Evolutionary conservation across 2,888 invertebrate genomes (phyloP), one percentile per base, ranked within the genome.

Genomic region (Cephalotes varians): DNA sequence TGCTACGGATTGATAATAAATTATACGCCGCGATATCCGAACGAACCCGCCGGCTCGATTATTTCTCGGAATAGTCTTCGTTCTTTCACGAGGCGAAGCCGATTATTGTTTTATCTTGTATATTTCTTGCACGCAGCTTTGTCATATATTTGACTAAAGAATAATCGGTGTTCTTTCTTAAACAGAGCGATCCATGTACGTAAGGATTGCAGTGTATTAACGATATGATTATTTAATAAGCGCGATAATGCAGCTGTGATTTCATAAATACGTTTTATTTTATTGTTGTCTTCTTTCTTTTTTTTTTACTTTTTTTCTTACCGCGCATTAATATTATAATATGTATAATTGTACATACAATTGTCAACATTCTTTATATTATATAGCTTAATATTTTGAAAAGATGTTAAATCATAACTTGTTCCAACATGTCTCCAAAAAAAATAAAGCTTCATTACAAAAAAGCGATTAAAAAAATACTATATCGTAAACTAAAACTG

Each of bases 1-100:
- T 18, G 69, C 56, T 77, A 58, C 9, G 25, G 56, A 77, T 77
- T 69, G 69, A 77, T 77, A 77, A 69, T 77, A 69, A 56, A 69
- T 69, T 69, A 47, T 15, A 67, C 31, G 69, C 54, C 21, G 31
- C 34, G 18, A 69, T 77, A 25, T 51, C 28, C 31, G 54, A 12
- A 12, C n/a, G 15, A 73, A 31, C 56, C 56, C 34, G 44, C 9
- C 9, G 56, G 44, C 44, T 58, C 34, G 44, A 44, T 56, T 58
- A 58, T 56, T 69, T 69, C 69, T 21, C 25, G 34, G 69, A 58
- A 69, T 28, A 56, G n/a, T 69, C 18, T 31, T 47, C 12, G 44
- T 44, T 69, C 44, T 56, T 56, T 77, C 28, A 7, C 12, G n/a
- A 40, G 21, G 10, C 4, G 40, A 44, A 31, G 25, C 15, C 40